Evolutionary conservation across 2,113 vertebrate genomes (phyloP), one percentile per base, ranked within the genome.

Genomic region (Myotis yumanensis): DNA sequence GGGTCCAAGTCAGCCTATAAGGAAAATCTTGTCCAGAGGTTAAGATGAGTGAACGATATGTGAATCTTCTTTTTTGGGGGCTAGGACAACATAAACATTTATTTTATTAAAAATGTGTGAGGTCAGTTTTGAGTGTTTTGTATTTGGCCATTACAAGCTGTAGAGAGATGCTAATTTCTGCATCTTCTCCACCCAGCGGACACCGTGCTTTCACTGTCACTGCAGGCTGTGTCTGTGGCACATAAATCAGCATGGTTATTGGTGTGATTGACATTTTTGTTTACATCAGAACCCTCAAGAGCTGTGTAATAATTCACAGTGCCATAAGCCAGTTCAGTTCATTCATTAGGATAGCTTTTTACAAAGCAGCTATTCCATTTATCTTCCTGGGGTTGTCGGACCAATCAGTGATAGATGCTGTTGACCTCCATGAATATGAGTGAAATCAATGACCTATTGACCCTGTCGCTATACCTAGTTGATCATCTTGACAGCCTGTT

Each of bases 401-500:
- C n/a, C 22, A 28, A 68, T 59, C 51, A 54, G n/a, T 86, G 30
- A 11, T 59, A 72, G 73, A 52, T n/a, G 54, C 22, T 68, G 1
- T 43, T 73, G 43, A 71, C 32, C 28, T 86, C 40, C 35, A 2
- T 37, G 30, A 22, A 35, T 64, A 5, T 23, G 73, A 62, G 76
- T 40, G 43, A 64, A 75, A 73, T 83, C 80, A 82, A 2, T 57
- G 69, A 80, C 35, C 73, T 30, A 0, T 28, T 92, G 94, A 46
- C n/a, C 51, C 5, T 73, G 0, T 66, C 28, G n/a, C 32, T 86
- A 5, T 25, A 48, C 68, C 64, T 40, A 40, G 25, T 72, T 71
- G 71, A n/a, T 93, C 59, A 51, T 82, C 40, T 54, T 72, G 81
- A 90, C 40, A 59, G 52, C 30, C 82, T 66, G 30, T 86, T 94